Conservation (phyloP, 2,797 vertebrate genomes). For the Crypturellus tataupa region DNA sequence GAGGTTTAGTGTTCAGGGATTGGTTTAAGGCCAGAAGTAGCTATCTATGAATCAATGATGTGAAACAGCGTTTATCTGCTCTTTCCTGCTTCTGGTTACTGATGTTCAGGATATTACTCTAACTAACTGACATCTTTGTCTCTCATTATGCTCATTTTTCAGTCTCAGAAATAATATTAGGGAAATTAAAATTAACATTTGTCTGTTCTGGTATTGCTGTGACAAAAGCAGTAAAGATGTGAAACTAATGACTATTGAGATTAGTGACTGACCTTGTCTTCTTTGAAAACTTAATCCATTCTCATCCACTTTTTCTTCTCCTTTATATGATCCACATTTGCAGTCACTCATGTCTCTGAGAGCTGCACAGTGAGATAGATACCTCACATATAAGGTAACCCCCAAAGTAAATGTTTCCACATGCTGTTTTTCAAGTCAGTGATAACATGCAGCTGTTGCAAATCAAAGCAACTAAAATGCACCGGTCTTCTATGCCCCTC, state of each 20-base stretch:
- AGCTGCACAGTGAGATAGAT: neutral
- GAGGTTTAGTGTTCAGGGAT: neutral
- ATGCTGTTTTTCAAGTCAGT: neutral
- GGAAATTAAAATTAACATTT: slow-evolving; percentile 33
- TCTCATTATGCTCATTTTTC: slow-evolving; percentile 7
- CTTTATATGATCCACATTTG: neutral
- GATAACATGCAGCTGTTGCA: neutral
- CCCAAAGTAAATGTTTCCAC: neutral
- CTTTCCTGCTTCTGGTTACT: neutral
- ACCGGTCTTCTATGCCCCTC: neutral
- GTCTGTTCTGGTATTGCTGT: slow-evolving; percentile 34
- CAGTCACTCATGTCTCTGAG: neutral
- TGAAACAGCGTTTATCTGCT: neutral
- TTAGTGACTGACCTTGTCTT: slow-evolving; percentile 32
- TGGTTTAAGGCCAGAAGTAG: neutral
- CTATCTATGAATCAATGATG: neutral
- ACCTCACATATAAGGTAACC: neutral
- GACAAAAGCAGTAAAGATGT: slow-evolving; percentile 34
- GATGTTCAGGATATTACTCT: slow-evolving; percentile 43
- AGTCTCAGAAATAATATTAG: slow-evolving; percentile 24
- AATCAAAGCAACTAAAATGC: neutral
- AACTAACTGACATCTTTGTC: slow-evolving; percentile 24
- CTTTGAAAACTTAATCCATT: slow-evolving; percentile 26
- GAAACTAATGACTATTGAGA: slow-evolving; percentile 48
- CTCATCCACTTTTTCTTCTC: slow-evolving; percentile 8